Evolutionary conservation across 2,797 vertebrate genomes (phyloP), one percentile per base, ranked within the genome.

Genomic region (Scarus forsteni): DNA sequence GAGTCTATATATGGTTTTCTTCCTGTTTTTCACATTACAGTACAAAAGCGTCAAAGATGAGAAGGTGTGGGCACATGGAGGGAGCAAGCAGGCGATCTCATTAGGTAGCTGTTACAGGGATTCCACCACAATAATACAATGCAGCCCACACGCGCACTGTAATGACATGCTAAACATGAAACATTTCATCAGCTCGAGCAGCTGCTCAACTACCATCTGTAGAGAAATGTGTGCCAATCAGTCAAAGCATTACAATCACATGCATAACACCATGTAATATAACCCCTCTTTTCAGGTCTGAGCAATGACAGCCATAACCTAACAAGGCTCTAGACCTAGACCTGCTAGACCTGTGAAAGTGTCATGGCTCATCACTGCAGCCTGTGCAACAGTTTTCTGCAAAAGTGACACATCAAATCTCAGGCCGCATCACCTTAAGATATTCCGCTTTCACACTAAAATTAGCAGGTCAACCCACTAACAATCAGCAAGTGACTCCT

Each of bases 131-230:
- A 57, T 57, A 80, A 79, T 74, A 82, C 46, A 53, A 79, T 62
- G 62, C 76, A 75, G 57, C 73, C 57, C 75, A 84, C 71, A 71
- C 53, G 60, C 61, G 83, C 62, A 53, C 60, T 53, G 58, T 43
- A 60, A 73, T 77, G 56, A 63, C 15, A 76, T 72, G 51, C 43
- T 66, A 79, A 85, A 83, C 52, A 57, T 60, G 9, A 74, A 75
- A 53, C 72, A 69, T 74, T 62, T 42, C 84, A 58, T 84, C 59
- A 18, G 36, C 68, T 58, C 35, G 48, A 77, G 38, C 58, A 53
- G 48, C 51, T 73, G 59, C 62, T 66, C 39, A 58, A 16, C 51
- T 62, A 44, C 77, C 52, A 67, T 53, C 60, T 71, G 44, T 19
- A 65, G 42, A 0, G 60, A 40, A 43, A n/a, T 16, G 68, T 34